These are phyloP conservation scores for Ancistrus triradiatus DNA, from an alignment of 2,113 vertebrate genomes.

Conservation along the genomic window DNA sequence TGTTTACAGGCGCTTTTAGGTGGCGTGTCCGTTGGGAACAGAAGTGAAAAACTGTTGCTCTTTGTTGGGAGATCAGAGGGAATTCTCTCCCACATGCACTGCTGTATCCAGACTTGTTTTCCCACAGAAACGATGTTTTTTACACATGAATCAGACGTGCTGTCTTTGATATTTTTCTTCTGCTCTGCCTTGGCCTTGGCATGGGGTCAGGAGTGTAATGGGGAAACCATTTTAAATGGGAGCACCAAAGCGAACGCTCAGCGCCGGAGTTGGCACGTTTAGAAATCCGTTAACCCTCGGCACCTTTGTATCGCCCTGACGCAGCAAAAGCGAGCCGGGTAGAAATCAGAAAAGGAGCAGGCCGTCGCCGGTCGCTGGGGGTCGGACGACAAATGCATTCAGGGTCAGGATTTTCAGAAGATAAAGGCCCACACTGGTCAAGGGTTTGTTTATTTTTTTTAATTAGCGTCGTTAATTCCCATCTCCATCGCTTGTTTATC, in stretches of 20 bases:
- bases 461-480: constrained; percentile 4
- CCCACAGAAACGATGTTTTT: constrained; percentile 32
- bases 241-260: constrained; percentile 63
- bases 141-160: constrained; percentile 35
- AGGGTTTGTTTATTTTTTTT: constrained; percentile 20
- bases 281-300: constrained; percentile 65
- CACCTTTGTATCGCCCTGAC: constrained; percentile 51
- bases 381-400: too few relatives aligned
- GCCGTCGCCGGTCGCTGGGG: constrained; percentile 34
- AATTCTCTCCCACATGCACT: constrained; percentile 15
- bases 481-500: not conserved
- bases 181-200: constrained; percentile 60
- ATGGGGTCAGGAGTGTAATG: constrained; percentile 73
- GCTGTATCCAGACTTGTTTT: constrained; percentile 13
- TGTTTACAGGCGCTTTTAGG: constrained; percentile 8
- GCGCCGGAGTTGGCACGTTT: constrained; percentile 56
- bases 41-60: constrained; percentile 18
- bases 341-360: constrained; percentile 54
- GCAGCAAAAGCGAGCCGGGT: constrained; percentile 52
- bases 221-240: constrained; percentile 67
- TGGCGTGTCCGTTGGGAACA: constrained; percentile 3
- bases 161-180: constrained; percentile 27
- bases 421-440: not conserved
- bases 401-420: constrained; percentile 25
- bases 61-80: constrained; percentile 30